Conservation (phyloP, 2,113 vertebrate genomes). For the Forbesichthys agassizii region DNA sequence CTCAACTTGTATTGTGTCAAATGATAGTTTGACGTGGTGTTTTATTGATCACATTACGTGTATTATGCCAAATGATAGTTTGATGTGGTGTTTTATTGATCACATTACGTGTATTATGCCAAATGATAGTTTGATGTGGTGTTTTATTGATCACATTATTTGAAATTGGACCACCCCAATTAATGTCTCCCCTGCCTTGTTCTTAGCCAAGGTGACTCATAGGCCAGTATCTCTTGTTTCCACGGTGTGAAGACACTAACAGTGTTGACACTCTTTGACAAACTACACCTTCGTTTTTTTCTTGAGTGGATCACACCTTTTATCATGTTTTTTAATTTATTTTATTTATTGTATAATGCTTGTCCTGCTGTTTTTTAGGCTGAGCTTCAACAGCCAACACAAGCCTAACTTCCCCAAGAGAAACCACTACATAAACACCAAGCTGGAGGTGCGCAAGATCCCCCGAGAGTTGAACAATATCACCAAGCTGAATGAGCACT, state of each 20-base stretch:
- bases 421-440: constrained; percentile 91
- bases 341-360: neutral
- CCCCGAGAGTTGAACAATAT: constrained; percentile 95
- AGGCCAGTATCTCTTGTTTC: constrained; percentile 33
- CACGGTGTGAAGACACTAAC: constrained; percentile 10
- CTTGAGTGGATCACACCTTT: neutral
- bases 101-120: neutral
- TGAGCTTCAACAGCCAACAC: constrained; percentile 88
- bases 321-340: neutral
- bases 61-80: neutral
- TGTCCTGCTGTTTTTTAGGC: constrained; percentile 71
- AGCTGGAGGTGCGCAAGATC: constrained; percentile 94
- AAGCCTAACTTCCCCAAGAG: constrained; percentile 88
- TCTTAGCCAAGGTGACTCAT: constrained; percentile 27
- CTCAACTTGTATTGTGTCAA: neutral
- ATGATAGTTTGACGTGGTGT: constrained; percentile 6
- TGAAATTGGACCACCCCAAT: constrained; percentile 33
- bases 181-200: neutral
- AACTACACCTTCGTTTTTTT: neutral
- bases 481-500: constrained; percentile 95
- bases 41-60: constrained; percentile 5
- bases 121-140: constrained; percentile 2
- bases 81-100: constrained; percentile 14
- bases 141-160: constrained; percentile 9
- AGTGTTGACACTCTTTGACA: neutral